Conservation (phyloP, 2,797 vertebrate genomes). For the Crenuchus spilurus region DNA sequence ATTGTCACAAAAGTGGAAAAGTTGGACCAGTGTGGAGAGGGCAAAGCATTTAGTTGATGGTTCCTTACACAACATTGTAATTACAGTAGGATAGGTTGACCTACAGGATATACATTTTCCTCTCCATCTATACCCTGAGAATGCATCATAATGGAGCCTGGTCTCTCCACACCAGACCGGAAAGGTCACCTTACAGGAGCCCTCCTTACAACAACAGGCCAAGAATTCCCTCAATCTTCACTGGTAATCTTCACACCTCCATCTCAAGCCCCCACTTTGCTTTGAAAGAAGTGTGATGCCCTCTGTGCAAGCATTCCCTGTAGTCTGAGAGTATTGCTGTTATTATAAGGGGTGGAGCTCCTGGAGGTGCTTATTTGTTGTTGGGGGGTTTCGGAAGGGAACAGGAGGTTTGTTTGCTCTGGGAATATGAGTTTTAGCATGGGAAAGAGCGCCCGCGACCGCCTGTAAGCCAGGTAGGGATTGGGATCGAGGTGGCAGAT, state of each 20-base stretch:
- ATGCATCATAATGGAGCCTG: slow-evolving; percentile 34
- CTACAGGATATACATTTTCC: slow-evolving; percentile 58
- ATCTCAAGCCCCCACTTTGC: slow-evolving; percentile 3
- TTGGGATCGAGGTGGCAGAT: slow-evolving; percentile 42
- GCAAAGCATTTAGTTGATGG: neutral
- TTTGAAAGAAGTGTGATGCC: slow-evolving; percentile 33
- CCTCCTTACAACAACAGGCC: slow-evolving; percentile 30
- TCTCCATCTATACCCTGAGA: slow-evolving; percentile 22
- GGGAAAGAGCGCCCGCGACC: slow-evolving; percentile 10
- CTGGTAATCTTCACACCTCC: slow-evolving; percentile 39
- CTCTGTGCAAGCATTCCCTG: slow-evolving; percentile 23
- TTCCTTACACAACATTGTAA: neutral
- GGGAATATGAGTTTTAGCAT: slow-evolving; percentile 38
- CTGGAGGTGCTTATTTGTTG: slow-evolving; percentile 44
- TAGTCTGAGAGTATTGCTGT: slow-evolving; percentile 23
- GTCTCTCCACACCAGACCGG: neutral
- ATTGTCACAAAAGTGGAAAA: too few species aligned
- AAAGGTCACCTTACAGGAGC: slow-evolving; percentile 8
- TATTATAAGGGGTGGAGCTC: slow-evolving; percentile 34
- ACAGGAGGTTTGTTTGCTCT: slow-evolving; percentile 37
- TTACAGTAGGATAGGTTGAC: slow-evolving; percentile 32
- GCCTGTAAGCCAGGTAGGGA: slow-evolving; percentile 30
- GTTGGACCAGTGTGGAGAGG: too few species aligned
- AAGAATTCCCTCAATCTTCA: slow-evolving; percentile 32
- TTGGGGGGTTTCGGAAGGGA: slow-evolving; percentile 31